Evolutionary conservation across 2,113 vertebrate genomes (phyloP).

Genomic region (Bos indicus): DNA sequence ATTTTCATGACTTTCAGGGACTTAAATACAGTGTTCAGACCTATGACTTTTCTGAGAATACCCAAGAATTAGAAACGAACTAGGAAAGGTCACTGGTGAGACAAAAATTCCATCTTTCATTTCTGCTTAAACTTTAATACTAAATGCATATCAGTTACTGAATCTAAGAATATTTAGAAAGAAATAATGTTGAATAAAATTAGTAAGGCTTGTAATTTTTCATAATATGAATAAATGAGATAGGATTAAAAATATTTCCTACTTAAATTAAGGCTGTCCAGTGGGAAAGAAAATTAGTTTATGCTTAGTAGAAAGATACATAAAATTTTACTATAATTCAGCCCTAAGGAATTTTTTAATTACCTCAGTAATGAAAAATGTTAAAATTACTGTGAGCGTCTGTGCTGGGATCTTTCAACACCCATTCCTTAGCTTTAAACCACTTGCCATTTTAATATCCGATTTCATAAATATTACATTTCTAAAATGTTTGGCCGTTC

Average conservation of each 20-base stretch:
- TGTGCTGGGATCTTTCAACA: constrained; percentile 62
- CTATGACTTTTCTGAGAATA: background rate
- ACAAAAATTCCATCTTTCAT: background rate
- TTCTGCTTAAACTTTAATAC: background rate
- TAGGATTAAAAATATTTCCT: constrained; percentile 70
- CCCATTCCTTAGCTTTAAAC: constrained; percentile 72
- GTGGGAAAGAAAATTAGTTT: constrained; percentile 75
- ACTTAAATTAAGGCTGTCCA: constrained; percentile 74
- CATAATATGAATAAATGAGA: constrained; percentile 69
- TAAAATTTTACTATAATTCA: constrained; percentile 77
- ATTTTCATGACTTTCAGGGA: background rate
- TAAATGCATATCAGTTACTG: background rate
- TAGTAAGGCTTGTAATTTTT: constrained; percentile 20
- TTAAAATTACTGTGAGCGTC: constrained; percentile 71
- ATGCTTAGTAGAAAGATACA: constrained; percentile 67
- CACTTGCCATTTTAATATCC: constrained; percentile 73
- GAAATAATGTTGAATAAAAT: constrained; percentile 45
- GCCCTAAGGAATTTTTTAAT: constrained; percentile 77
- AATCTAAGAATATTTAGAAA: constrained; percentile 47
- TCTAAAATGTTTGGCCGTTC: constrained; percentile 70
- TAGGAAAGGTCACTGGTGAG: background rate
- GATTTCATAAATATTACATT: constrained; percentile 71
- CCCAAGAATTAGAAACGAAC: background rate
- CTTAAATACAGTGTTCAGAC: background rate
- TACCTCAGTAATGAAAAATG: constrained; percentile 75